Evolutionary conservation across 1,140 invertebrate species (phyloP), one percentile per base, ranked within the genome.

Genomic region (Drosophila erecta): DNA sequence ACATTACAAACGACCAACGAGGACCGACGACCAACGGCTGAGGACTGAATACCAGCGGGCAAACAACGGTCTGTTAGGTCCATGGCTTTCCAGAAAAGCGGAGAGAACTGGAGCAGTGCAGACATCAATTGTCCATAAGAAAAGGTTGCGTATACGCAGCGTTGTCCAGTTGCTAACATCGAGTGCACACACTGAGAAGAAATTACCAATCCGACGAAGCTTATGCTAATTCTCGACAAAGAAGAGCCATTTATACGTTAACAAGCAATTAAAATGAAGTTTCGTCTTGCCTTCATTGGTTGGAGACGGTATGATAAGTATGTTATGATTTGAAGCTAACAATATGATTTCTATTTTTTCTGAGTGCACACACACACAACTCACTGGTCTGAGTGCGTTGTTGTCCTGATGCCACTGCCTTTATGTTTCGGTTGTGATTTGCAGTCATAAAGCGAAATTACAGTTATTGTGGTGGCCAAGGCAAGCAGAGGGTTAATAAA

Each of bases 381-480:
- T 64, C 43, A 44, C 46, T 38, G 62, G 62, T 54, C 61, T 24
- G 62, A 69, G 65, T 70, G 41, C 35, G 66, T 47, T 70, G 56
- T 61, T 27, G 64, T 76, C 44, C 50, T 60, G 55, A 57, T 66
- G 51, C 60, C 46, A 40, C 41, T 87, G 79, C 73, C 83, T 87
- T 86, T 86, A 87, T 86, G 83, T 69, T 87, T 79, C 76, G 70
- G 84, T 84, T 89, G 84, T 89, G 84, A 89, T 89, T 89, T 89
- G 85, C 84, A 85, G 84, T 90, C 84, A 89, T 89, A 89, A 89
- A 89, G 84, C 81, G 80, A 90, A 89, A 89, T 89, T 89, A 90
- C 84, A 90, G 67, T 89, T 89, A 84, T 84, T 85, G 80, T 85
- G 87, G 83, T 59, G 59, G 66, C 58, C 69, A 79, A 60, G 37